These are phyloP conservation scores for Megaleporinus macrocephalus DNA, from an alignment of 2,113 vertebrate species.

Conservation along the genomic window DNA sequence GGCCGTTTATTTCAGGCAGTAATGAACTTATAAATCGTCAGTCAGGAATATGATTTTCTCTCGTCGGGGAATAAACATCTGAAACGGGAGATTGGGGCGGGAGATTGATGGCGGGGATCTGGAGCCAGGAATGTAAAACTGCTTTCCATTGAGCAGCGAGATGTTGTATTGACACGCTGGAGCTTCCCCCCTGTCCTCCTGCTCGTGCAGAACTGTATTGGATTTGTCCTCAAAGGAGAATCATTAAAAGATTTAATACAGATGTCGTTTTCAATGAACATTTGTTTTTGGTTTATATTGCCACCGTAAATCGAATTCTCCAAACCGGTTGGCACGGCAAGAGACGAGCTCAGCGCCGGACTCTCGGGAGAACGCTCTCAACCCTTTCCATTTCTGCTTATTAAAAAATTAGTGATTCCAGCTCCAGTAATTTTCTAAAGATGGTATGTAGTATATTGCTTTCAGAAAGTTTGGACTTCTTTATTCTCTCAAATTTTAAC, in stretches of 20 bases:
- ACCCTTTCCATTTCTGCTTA: background rate
- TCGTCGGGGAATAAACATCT: slow-evolving; percentile 83
- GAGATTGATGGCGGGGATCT: slow-evolving; percentile 82
- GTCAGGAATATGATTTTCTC: slow-evolving; percentile 83
- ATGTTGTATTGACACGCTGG: slow-evolving; percentile 53
- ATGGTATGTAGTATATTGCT: too few species aligned
- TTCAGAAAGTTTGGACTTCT: too few species aligned
- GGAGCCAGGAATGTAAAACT: slow-evolving; percentile 53
- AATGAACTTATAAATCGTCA: slow-evolving; percentile 87
- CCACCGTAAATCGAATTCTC: slow-evolving; percentile 33
- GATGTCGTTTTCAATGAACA: slow-evolving; percentile 37
- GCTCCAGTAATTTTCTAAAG: too few species aligned
- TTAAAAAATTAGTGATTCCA: background rate
- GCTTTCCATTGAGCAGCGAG: slow-evolving; percentile 54
- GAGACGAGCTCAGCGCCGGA: background rate
- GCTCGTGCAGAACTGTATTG: slow-evolving; percentile 6
- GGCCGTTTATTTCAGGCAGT: slow-evolving; percentile 84
- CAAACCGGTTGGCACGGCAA: slow-evolving; percentile 14
- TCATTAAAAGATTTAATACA: slow-evolving; percentile 52
- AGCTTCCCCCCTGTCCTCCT: slow-evolving; percentile 21
- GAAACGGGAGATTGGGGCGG: slow-evolving; percentile 80
- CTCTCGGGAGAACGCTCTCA: slow-evolving; percentile 1
- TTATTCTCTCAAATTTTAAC: too few species aligned
- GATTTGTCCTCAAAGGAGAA: slow-evolving; percentile 44
- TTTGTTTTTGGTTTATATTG: slow-evolving; percentile 10